Evolutionary conservation across 1,140 invertebrate genomes (phyloP).

Genomic region (Aphidius ervi): DNA sequence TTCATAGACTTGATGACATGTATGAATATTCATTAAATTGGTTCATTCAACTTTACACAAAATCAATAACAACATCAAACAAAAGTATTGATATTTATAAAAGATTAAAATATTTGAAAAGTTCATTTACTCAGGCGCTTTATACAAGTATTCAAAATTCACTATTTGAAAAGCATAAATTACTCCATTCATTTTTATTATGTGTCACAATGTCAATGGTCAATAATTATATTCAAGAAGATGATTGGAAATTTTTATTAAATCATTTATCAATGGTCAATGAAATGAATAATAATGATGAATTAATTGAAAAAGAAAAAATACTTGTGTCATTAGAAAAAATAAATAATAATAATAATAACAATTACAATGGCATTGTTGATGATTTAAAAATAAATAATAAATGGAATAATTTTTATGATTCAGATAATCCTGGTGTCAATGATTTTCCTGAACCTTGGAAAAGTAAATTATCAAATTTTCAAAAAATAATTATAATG

Average conservation of each 20-base stretch:
- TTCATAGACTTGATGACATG: conserved; percentile 70
- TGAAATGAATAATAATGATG: conserved; percentile 44
- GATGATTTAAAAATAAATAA: conserved; percentile 28
- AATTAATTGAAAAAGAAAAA: background rate
- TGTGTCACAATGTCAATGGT: conserved; percentile 51
- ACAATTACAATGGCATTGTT: conserved; percentile 1
- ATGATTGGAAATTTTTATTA: conserved; percentile 60
- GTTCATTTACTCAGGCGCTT: conserved; percentile 63
- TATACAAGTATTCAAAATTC: conserved; percentile 64
- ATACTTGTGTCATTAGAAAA: conserved; percentile 1
- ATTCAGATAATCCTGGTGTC: conserved; percentile 63
- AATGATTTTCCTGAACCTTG: conserved; percentile 60
- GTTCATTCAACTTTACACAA: conserved; percentile 65
- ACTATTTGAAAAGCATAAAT: conserved; percentile 68
- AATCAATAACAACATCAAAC: conserved; percentile 62
- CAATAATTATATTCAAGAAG: conserved; percentile 53
- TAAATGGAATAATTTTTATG: too few species aligned
- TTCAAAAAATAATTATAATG: conserved; percentile 79
- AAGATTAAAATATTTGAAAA: conserved; percentile 57
- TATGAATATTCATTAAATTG: conserved; percentile 66
- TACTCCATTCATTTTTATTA: conserved; percentile 66
- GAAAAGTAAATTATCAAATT: conserved; percentile 62
- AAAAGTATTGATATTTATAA: conserved; percentile 54
- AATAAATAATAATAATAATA: background rate
- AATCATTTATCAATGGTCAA: conserved; percentile 44